These are phyloP conservation scores for Cantharis flavilabris DNA, from an alignment of 2,888 invertebrate genomes.

Conservation along the genomic window DNA sequence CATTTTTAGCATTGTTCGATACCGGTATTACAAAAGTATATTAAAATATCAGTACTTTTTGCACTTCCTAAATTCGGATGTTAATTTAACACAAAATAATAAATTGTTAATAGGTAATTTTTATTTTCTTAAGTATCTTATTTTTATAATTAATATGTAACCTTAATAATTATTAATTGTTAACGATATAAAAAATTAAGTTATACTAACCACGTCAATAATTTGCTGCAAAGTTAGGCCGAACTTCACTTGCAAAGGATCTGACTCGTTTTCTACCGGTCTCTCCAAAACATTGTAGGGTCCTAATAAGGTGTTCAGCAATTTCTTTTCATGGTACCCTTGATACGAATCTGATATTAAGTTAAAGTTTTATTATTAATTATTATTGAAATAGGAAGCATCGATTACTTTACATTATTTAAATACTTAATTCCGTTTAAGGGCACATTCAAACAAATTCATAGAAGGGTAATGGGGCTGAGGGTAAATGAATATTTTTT, in stretches of 20 bases:
- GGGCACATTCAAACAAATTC: no score
- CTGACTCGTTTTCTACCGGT: constrained; percentile 90
- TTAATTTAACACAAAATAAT: background rate
- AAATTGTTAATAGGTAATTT: background rate
- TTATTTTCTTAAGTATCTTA: background rate
- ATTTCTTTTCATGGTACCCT: constrained; percentile 87
- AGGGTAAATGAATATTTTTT: no score
- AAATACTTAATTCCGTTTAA: no score
- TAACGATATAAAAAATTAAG: background rate
- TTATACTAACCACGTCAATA: constrained; percentile 87
- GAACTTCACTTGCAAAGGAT: constrained; percentile 87
- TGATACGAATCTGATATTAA: constrained; percentile 75
- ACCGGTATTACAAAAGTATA: no score
- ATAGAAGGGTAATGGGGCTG: no score
- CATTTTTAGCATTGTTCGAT: no score
- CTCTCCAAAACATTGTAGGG: constrained; percentile 88
- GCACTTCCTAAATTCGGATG: background rate
- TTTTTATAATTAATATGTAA: background rate
- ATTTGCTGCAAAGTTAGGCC: constrained; percentile 91
- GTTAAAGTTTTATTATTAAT: background rate
- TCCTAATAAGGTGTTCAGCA: constrained; percentile 80
- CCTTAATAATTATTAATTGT: background rate
- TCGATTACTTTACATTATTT: background rate
- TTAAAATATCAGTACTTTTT: no score
- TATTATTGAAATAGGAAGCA: background rate